Evolutionary conservation across 2,797 vertebrate species (phyloP).

Genomic region (Onychomys arenicola): DNA sequence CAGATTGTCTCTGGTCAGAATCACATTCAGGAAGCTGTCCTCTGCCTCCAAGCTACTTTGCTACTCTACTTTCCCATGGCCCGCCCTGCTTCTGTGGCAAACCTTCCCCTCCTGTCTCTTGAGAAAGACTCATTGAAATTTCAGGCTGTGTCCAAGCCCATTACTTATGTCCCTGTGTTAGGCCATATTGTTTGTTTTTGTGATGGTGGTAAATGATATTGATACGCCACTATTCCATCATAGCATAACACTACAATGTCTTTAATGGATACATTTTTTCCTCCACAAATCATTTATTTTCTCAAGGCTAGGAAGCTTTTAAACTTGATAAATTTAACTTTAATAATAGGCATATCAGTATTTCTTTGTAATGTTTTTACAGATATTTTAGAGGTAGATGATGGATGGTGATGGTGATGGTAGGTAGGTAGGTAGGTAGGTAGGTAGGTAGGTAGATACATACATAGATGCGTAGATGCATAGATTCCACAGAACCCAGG

Average conservation of each 20-base stretch:
- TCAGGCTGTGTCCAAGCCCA: neutral
- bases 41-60: neutral
- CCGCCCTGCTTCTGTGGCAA: neutral
- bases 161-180: neutral
- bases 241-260: conserved; percentile 4
- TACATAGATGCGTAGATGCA: neutral
- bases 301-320: conserved; percentile 1
- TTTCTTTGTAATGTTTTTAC: neutral
- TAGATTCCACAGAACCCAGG: neutral
- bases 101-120: neutral
- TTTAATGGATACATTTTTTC: neutral
- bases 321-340: conserved; percentile 25
- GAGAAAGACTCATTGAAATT: neutral
- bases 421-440: no score
- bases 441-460: neutral
- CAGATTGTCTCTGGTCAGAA: neutral
- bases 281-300: neutral
- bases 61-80: neutral
- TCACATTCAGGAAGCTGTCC: neutral
- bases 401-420: neutral
- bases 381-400: neutral
- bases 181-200: neutral
- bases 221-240: neutral
- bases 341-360: conserved; percentile 16
- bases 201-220: neutral